Evolutionary conservation across 2,113 vertebrate species (phyloP).

Genomic region (Ranitomeya variabilis): DNA sequence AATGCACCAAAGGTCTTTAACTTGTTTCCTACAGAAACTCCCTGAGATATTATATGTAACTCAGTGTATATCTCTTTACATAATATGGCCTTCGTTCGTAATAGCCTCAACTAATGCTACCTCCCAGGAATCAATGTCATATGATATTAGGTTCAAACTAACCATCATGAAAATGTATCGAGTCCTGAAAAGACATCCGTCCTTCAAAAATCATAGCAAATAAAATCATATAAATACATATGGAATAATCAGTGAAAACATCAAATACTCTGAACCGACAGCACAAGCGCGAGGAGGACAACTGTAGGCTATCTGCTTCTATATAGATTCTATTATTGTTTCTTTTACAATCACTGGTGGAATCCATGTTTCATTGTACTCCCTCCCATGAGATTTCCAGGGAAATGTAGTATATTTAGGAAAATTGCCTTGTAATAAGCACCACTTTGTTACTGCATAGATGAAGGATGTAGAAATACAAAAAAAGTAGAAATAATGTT

Average conservation of each 20-base stretch:
- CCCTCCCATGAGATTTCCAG: not conserved
- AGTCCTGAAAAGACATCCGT: constrained; percentile 8
- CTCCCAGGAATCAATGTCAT: constrained; percentile 25
- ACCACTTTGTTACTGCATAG: not conserved
- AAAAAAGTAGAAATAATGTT: not conserved
- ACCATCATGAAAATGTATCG: constrained; percentile 17
- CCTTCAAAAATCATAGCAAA: constrained; percentile 46
- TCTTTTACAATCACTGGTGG: not conserved
- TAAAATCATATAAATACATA: constrained; percentile 40
- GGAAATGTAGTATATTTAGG: constrained; percentile 6
- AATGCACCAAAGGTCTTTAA: constrained; percentile 15
- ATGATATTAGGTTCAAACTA: constrained; percentile 37
- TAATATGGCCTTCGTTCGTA: constrained; percentile 12
- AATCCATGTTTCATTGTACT: not conserved
- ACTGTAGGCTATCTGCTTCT: not conserved
- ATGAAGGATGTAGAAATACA: not conserved
- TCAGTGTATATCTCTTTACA: constrained; percentile 11
- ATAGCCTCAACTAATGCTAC: constrained; percentile 17
- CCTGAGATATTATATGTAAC: not conserved
- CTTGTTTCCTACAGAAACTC: not conserved
- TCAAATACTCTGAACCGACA: constrained; percentile 11
- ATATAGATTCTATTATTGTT: not conserved
- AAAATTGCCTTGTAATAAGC: not conserved
- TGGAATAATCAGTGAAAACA: not conserved
- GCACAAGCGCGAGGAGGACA: not conserved